A percentile compares a stretch with the other conserved stretches of the same genome.
These are phyloP conservation scores for Neodontobutis hainanensis DNA, from an alignment of 2,113 vertebrate genomes.

Conservation along the genomic window DNA sequence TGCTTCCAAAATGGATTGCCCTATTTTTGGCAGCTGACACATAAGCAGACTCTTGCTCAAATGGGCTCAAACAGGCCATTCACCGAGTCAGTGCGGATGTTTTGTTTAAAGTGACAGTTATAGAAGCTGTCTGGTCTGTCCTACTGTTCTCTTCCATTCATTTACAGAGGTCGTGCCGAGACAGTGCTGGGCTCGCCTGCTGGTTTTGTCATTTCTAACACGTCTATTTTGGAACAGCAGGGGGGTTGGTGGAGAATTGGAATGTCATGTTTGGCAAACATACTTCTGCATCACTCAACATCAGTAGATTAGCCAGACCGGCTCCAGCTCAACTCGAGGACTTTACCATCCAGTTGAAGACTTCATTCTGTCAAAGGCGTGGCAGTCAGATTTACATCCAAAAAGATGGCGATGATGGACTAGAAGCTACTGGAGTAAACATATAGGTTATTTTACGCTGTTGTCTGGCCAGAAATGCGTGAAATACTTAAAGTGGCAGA, in stretches of 20 bases:
- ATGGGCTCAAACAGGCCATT: conserved; percentile 4
- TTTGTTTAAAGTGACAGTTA: conserved; percentile 59
- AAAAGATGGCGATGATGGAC: conserved; percentile 28
- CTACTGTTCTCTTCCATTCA: conserved; percentile 54
- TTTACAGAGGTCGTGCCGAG: conserved; percentile 51
- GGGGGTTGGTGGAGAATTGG: conserved; percentile 37
- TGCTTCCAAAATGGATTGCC: conserved; percentile 14
- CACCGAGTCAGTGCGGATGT: conserved; percentile 28
- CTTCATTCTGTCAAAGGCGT: conserved; percentile 45
- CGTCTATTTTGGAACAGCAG: conserved; percentile 64
- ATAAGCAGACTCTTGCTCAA: conserved; percentile 10
- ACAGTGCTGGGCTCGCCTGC: conserved; percentile 53
- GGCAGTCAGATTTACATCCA: conserved; percentile 49
- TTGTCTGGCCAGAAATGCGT: background rate
- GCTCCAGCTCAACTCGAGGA: conserved; percentile 37
- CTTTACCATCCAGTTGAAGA: conserved; percentile 42
- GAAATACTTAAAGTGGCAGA: conserved; percentile 11
- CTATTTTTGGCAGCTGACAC: conserved; percentile 23
- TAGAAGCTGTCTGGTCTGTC: conserved; percentile 33
- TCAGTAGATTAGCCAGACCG: conserved; percentile 56
- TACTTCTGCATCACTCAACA: conserved; percentile 45
- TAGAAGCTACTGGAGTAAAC: background rate
- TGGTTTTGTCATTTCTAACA: conserved; percentile 61
- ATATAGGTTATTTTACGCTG: conserved; percentile 2
- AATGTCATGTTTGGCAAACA: conserved; percentile 61